Evolutionary conservation across 2,888 invertebrate genomes (phyloP), one percentile per base, ranked within the genome.

Genomic region (Cynaeus angustus): DNA sequence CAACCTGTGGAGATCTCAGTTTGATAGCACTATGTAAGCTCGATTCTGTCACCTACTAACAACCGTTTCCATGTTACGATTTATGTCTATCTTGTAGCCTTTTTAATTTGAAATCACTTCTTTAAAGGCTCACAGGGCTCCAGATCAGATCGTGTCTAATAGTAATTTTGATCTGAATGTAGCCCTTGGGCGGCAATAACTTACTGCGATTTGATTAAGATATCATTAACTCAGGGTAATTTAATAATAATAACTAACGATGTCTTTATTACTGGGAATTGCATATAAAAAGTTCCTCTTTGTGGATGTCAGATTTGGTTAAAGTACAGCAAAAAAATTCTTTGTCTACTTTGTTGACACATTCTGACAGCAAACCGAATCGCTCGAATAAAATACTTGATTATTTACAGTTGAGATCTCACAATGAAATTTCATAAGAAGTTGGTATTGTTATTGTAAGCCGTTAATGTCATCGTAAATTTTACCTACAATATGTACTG

Each of bases 11-110:
- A 76, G 78, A 77, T 78, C 77, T 52, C 78, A 72, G 78, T 77
- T 75, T 76, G 78, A 78, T 76, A 78, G 72, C 73, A 72, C 72
- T 73, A 70, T 74, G 75, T 74, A 75, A 74, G 75, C 74, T 74
- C 74, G 75, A 76, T 79, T 76, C 78, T 78, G 77, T 78, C 78
- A 79, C 78, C 78, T 78, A 62, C 70, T 75, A 77, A 78, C 78
- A 77, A 77, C 75, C 73, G 74, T 76, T 77, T 75, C 72, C 72
- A 50, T 74, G 75, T 74, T 73, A 72, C 71, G 77, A 77, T 77
- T 77, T 77, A 77, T 77, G 66, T 70, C 66, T 62, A 62, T 62
- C 41, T 62, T 62, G 53, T 59, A 65, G 48, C 50, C 58, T 50
- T 66, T 66, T 58, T 56, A 56, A 66, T 58, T 46, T 58, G 66